Base-by-base conservation (phyloP, 2,113 vertebrate genomes). In the Neolamprologus brichardi region DNA sequence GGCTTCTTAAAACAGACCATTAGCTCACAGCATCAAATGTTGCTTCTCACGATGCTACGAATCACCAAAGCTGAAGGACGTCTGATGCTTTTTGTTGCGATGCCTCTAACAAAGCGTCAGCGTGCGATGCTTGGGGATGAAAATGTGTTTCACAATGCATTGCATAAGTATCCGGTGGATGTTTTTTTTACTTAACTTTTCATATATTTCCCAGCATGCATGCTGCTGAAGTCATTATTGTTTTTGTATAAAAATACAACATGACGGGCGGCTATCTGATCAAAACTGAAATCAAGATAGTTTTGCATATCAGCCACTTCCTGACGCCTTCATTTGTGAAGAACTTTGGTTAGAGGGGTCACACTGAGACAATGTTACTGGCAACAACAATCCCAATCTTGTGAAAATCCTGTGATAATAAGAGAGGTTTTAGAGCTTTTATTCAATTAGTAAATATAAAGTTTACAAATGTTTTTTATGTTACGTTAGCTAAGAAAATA, bases 31-130 rank as follows among this genome's bases (percentile, higher is more conserved):
- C 39, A 75, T 75, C 23, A 46, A 46, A 17, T 44, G 0, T 25
- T 75, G 39, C 23, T 75, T 25, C 41, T 75, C 8, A 4, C 0
- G 3, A 28, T 46, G 23, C 3, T 75, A 41, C 23, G 1, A 75
- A 46, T 17, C 39, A 7, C 0, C 70, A 46, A 28, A 3, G 8
- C 23, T 0, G 3, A 75, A 75, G 15, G 4, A 10, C 2, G 4
- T 14, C 39, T 44, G 14, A 17, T 75, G 39, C 23, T 46, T 46
- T 46, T 72, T 6, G 20, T 44, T 25, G 64, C 8, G 3, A 28
- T 23, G 37, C 13, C 64, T 70, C 64, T 0, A 23, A 25, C 37
- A 70, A 44, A 70, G 2, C 13, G 0, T 44, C 37, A 10, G 39
- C 2, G 5, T 72, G 23, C 14, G 39, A 0, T 7, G n/a, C 37